Conservation (phyloP, 2,888 invertebrate species). For the Tubiluchus corallicola region DNA sequence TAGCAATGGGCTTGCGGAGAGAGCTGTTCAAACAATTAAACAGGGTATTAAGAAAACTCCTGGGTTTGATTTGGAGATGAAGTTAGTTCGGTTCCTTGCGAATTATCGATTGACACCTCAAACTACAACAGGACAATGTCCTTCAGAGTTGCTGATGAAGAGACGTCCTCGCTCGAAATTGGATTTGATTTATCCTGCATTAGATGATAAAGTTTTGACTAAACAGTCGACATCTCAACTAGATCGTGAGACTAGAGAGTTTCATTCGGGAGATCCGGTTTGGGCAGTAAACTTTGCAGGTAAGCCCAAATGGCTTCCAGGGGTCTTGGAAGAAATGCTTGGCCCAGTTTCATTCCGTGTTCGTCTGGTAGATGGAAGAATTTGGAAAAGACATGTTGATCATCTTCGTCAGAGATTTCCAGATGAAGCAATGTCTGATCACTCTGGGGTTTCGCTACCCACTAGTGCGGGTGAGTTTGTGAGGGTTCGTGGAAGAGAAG, state of each 20-base stretch:
- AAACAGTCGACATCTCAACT: not conserved
- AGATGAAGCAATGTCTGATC: too few relatives aligned
- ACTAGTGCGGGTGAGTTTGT: not conserved
- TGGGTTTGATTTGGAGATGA: conserved; percentile 2
- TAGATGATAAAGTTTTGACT: not conserved
- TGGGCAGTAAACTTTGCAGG: conserved; percentile 6
- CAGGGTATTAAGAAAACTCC: not conserved
- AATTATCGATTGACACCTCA: conserved; percentile 10
- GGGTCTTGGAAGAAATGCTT: not conserved
- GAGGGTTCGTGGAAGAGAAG: not conserved
- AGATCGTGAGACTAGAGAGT: conserved; percentile 4
- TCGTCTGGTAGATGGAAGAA: not conserved
- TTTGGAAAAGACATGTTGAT: not conserved
- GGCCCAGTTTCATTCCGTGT: not conserved
- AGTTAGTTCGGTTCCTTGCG: conserved; percentile 6
- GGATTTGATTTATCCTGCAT: not conserved
- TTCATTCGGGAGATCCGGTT: conserved; percentile 6
- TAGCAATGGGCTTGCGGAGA: conserved; percentile 19
- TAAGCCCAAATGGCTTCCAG: conserved; percentile 7
- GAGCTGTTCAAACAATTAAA: conserved; percentile 17
- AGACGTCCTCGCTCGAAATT: not conserved
- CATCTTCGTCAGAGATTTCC: not conserved
- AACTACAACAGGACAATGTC: conserved; percentile 9
- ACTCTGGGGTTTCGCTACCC: too few relatives aligned
- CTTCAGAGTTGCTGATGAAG: conserved; percentile 4